Evolutionary conservation across 2,888 invertebrate genomes (phyloP).

Genomic region (Nebria brevicollis): DNA sequence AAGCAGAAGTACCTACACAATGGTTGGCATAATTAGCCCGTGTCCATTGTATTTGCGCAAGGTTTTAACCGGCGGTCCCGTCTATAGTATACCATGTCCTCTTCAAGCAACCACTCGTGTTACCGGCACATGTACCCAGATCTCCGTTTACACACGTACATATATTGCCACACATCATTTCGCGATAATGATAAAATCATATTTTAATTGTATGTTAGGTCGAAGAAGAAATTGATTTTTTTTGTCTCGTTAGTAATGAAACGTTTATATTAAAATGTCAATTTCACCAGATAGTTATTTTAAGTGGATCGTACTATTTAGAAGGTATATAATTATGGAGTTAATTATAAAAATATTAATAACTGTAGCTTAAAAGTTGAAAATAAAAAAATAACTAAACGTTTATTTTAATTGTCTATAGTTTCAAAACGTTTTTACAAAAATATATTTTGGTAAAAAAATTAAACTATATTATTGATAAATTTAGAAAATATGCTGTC

Average conservation of each 20-base stretch:
- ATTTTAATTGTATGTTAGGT: background rate
- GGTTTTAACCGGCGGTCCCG: conserved; percentile 30
- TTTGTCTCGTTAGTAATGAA: background rate
- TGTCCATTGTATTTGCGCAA: conserved; percentile 45
- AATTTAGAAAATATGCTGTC: too few species aligned
- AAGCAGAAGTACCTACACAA: conserved; percentile 39
- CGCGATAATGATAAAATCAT: background rate
- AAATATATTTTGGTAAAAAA: too few species aligned
- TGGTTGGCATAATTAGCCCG: conserved; percentile 45
- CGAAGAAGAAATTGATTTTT: background rate
- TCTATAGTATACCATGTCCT: conserved; percentile 7
- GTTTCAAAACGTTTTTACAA: too few species aligned
- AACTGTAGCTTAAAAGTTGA: too few species aligned
- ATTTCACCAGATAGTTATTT: background rate
- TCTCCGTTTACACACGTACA: background rate
- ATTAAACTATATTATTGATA: too few species aligned
- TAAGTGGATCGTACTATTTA: too few species aligned
- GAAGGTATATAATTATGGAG: too few species aligned
- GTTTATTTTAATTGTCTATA: too few species aligned
- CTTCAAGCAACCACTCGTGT: conserved; percentile 6
- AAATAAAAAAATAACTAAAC: too few species aligned
- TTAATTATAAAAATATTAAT: too few species aligned
- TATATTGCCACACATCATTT: background rate
- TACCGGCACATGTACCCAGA: background rate
- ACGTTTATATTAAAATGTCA: background rate